Percentiles rank a stretch among this genome's conserved stretches.
phyloP scores from a whole-genome alignment of 1,140 invertebrate species.

The Drosophila athabasca region DNA sequence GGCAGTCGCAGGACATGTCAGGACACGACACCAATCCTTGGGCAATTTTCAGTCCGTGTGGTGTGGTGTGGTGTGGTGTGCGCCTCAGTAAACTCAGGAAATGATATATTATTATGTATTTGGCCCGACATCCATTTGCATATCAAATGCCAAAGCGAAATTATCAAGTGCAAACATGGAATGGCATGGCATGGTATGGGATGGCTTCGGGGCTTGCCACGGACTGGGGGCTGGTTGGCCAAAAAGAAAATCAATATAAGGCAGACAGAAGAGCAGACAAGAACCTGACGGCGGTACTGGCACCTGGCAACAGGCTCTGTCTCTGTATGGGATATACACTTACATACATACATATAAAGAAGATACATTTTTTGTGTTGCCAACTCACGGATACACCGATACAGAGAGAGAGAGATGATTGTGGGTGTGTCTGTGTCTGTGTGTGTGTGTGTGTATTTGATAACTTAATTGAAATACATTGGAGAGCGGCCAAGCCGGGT shows the following conservation, averaged over 20 bases:
- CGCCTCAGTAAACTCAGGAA: constrained; percentile 32
- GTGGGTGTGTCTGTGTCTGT: not conserved
- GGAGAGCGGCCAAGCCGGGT: constrained; percentile 55
- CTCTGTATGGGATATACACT: not conserved
- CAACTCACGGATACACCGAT: constrained; percentile 35
- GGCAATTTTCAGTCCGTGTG: constrained; percentile 8
- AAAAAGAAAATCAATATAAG: constrained; percentile 73
- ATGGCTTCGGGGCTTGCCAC: constrained; percentile 29
- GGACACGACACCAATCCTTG: not conserved
- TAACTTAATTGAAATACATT: constrained; percentile 81
- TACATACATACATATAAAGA: constrained; percentile 39
- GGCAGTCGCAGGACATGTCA: not conserved
- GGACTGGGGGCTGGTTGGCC: constrained; percentile 12
- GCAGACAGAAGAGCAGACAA: constrained; percentile 48
- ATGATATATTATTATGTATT: constrained; percentile 69
- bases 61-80: not conserved
- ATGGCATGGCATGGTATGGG: constrained; percentile 65
- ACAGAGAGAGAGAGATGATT: not conserved
- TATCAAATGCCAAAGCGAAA: constrained; percentile 58
- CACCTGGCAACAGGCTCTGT: constrained; percentile 69
- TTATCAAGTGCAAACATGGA: constrained; percentile 77
- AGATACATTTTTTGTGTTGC: constrained; percentile 40
- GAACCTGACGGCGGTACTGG: constrained; percentile 3
- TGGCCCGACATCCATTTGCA: constrained; percentile 58
- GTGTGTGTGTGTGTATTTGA: constrained; percentile 54